These are phyloP conservation scores for Engraulis encrasicolus DNA, from an alignment of 2,113 vertebrate species.

Conservation along the genomic window DNA sequence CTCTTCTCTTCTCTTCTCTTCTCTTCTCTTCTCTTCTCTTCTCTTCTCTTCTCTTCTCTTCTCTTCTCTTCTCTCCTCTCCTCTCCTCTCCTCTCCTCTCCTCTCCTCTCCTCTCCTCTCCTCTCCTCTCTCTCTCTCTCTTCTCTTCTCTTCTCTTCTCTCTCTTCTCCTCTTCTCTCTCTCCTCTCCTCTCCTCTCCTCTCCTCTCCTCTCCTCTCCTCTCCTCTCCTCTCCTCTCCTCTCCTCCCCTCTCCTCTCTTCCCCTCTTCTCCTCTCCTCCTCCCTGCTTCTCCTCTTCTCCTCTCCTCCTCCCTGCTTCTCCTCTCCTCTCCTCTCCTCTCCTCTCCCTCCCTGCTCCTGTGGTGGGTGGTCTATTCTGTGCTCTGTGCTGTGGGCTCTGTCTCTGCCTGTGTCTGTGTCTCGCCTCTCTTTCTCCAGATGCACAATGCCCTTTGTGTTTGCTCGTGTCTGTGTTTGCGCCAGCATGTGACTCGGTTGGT, in stretches of 20 bases:
- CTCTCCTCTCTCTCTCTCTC: no score
- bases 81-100: not conserved
- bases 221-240: not conserved
- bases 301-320: constrained; percentile 3
- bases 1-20: no score
- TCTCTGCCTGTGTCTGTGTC: no score
- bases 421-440: not conserved
- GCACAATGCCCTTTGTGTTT: constrained; percentile 17
- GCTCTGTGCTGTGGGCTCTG: no score
- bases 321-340: not conserved
- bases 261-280: not conserved
- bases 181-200: not conserved
- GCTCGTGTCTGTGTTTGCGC: not conserved
- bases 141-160: not conserved
- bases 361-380: constrained; percentile 12
- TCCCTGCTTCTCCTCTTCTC: not conserved
- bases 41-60: not conserved
- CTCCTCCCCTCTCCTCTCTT: not conserved
- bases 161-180: not conserved
- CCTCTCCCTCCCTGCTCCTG: constrained; percentile 1
- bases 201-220: not conserved
- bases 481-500: constrained; percentile 4
- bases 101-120: no score
- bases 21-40: not conserved
- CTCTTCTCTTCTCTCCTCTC: no score